Evolutionary conservation across 2,113 vertebrate genomes (phyloP), one percentile per base, ranked within the genome.

Genomic region (Callospermophilus lateralis): DNA sequence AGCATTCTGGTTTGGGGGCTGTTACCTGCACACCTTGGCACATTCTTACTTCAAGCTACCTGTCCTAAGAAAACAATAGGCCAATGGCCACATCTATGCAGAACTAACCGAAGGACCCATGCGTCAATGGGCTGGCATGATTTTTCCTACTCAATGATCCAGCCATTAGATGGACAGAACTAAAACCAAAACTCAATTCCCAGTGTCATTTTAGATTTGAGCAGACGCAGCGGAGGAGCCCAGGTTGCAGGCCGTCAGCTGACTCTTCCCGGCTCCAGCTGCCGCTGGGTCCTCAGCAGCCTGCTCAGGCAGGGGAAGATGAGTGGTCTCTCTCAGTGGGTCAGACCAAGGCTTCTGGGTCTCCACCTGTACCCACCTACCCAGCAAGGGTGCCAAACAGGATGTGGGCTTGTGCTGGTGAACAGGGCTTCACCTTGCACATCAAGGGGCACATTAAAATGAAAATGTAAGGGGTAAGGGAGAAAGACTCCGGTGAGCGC

Each of bases 151-250:
- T 58, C 61, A 24, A 9, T 20, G 53, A 89, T 34, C 63, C 22
- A 55, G 55, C 48, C 67, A 58, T 55, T 42, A 73, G 80, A 70
- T 2, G 53, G 84, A 81, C 30, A 48, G 34, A 94, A 28, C 45
- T 84, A 76, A 96, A 85, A 89, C 78, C 22, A 48, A 84, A 83
- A 92, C 32, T 26, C n/a, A 67, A 84, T 42, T 42, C 13, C 61
- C 67, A 22, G 16, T 63, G 76, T 65, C 68, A 61, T 48, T 93
- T 83, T 74, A 92, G 55, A 58, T 48, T n/a, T 45, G 37, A 96
- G 61, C 42, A 86, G 65, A 53, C 22, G 13, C 1, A 94, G 79
- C 3, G 34, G 12, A 55, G 28, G 34, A 72, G 63, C n/a, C 53
- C 30, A 67, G 86, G 45, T 61, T 39, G 65, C 39, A 53, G 20